phyloP scores from a whole-genome alignment of 2,888 invertebrate species.

The Eupeodes luniger region DNA sequence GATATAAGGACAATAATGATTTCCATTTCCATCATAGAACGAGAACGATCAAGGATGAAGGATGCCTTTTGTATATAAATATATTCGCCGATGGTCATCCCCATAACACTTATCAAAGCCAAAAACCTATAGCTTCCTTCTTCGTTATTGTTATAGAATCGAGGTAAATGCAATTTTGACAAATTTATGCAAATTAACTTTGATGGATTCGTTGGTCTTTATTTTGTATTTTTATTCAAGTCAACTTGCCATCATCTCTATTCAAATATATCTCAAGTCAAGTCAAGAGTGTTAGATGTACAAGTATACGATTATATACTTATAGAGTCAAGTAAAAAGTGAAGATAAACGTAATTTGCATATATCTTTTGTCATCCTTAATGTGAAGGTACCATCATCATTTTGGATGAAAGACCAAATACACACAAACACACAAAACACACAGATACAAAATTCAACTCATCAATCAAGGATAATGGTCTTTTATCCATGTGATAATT shows the following conservation, averaged over 20 bases:
- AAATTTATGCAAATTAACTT: conserved; percentile 75
- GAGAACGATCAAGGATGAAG: conserved; percentile 50
- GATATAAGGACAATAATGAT: conserved; percentile 46
- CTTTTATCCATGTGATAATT: conserved; percentile 69
- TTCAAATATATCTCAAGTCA: conserved; percentile 21
- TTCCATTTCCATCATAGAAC: conserved; percentile 3
- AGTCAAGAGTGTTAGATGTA: conserved; percentile 9
- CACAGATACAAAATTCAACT: conserved; percentile 30
- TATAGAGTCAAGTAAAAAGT: background rate
- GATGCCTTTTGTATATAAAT: conserved; percentile 1
- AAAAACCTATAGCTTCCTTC: background rate
- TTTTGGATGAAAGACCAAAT: conserved; percentile 16
- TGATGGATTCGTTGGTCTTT: conserved; percentile 70
- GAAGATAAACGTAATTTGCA: conserved; percentile 64
- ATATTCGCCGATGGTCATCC: conserved; percentile 48
- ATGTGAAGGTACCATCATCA: background rate
- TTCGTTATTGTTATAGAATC: conserved; percentile 3
- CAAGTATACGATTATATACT: background rate
- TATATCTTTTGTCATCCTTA: conserved; percentile 49
- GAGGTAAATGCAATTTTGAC: conserved; percentile 72
- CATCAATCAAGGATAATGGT: conserved; percentile 73
- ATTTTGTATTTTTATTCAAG: conserved; percentile 9
- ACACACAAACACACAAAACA: conserved; percentile 10
- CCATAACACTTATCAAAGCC: background rate
- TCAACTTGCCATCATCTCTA: conserved; percentile 21